Conservation (phyloP, 2,797 vertebrate species). For the Sebastes iracundus region DNA sequence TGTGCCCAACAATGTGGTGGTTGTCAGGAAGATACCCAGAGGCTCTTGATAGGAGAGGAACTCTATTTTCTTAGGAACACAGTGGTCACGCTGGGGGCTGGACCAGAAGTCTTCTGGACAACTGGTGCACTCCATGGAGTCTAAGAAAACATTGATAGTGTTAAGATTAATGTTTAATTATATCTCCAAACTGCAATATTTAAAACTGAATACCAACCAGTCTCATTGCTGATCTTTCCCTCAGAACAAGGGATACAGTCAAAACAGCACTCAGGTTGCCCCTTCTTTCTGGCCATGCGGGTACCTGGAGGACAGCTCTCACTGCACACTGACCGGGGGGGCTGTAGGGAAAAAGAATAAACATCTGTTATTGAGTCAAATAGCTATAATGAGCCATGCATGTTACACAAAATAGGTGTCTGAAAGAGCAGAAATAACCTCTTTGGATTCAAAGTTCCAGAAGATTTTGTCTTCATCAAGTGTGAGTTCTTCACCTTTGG, state of each 20-base stretch:
- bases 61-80: constrained; percentile 70
- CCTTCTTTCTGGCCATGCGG: constrained; percentile 57
- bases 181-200: background rate
- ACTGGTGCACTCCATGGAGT: constrained; percentile 64
- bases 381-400: background rate
- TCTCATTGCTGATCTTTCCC: background rate
- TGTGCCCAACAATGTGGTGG: constrained; percentile 54
- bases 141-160: constrained; percentile 35
- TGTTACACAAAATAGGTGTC: background rate
- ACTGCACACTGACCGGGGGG: constrained; percentile 72
- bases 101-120: constrained; percentile 70
- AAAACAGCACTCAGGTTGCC: background rate
- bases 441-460: too few relatives aligned
- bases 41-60: constrained; percentile 70
- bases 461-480: too few relatives aligned
- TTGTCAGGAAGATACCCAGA: constrained; percentile 58
- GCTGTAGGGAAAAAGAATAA: background rate
- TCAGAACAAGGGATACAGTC: constrained; percentile 71
- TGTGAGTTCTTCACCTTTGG: too few relatives aligned
- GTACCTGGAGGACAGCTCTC: constrained; percentile 72
- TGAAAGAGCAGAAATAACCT: too few relatives aligned
- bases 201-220: background rate
- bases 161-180: background rate
- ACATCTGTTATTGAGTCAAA: too few relatives aligned
- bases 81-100: constrained; percentile 45